phyloP scores from a whole-genome alignment of 2,888 invertebrate species.

The Limnephilus auricula region DNA sequence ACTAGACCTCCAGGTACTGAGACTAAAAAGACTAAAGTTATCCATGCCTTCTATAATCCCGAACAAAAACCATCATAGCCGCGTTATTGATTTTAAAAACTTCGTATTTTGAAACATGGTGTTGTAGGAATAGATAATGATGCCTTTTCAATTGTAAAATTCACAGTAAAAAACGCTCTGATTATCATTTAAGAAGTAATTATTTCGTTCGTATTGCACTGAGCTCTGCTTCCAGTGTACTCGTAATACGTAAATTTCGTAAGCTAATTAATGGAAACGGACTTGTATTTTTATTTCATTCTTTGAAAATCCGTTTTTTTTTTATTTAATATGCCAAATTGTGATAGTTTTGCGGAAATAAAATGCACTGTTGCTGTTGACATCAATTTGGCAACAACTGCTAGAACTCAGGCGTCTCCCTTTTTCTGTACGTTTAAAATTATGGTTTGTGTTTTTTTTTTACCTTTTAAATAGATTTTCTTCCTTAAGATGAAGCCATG shows the following conservation, averaged over 20 bases:
- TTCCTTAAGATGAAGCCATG: too few relatives aligned
- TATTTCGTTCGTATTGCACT: not conserved
- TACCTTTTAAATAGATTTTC: too few relatives aligned
- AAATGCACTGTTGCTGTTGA: too few relatives aligned
- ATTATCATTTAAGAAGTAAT: not conserved
- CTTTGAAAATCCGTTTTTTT: not conserved
- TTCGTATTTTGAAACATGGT: not conserved
- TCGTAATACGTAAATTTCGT: not conserved
- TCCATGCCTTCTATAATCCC: not conserved
- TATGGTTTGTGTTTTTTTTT: too few relatives aligned
- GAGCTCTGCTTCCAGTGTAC: not conserved
- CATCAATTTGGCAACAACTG: too few relatives aligned
- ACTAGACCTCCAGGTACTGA: too few relatives aligned
- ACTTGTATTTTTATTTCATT: not conserved
- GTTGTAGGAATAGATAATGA: not conserved
- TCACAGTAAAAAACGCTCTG: not conserved
- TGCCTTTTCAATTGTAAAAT: not conserved
- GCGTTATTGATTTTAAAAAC: not conserved
- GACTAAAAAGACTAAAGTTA: not conserved
- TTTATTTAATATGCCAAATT: too few relatives aligned
- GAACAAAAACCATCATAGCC: not conserved
- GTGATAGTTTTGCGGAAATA: too few relatives aligned
- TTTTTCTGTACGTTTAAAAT: too few relatives aligned
- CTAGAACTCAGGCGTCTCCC: too few relatives aligned
- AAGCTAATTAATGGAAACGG: not conserved